Percentiles rank a stretch among this genome's conserved stretches.
These are phyloP conservation scores for Lordiphosa stackelbergi DNA, from an alignment of 1,140 invertebrate species.

Conservation along the genomic window DNA sequence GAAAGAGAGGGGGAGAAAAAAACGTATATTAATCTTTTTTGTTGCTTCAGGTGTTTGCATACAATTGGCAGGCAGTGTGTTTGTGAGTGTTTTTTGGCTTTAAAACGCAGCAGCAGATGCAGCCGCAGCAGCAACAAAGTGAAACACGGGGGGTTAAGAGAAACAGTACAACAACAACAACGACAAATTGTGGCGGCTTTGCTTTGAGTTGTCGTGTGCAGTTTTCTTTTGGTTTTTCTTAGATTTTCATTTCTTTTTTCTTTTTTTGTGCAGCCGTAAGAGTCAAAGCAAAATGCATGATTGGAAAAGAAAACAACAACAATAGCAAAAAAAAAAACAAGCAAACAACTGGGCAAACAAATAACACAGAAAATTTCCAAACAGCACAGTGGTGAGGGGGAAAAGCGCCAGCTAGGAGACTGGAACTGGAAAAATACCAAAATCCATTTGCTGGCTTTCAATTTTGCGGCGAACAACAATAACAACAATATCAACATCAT, in stretches of 20 bases:
- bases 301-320: constrained; percentile 46
- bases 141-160: constrained; percentile 19
- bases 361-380: constrained; percentile 23
- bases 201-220: constrained; percentile 39
- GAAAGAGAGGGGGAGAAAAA: constrained; percentile 14
- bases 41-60: constrained; percentile 42
- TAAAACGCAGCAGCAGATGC: constrained; percentile 44
- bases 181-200: constrained; percentile 55
- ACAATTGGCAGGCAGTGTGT: constrained; percentile 66
- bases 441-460: constrained; percentile 10
- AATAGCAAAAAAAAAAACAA: constrained; percentile 12
- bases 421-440: constrained; percentile 24
- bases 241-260: constrained; percentile 15
- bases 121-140: constrained; percentile 37
- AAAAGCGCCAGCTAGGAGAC: background rate
- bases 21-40: constrained; percentile 38
- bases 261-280: constrained; percentile 45
- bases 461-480: constrained; percentile 7
- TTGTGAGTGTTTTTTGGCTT: constrained; percentile 33
- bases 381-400: constrained; percentile 5
- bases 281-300: constrained; percentile 69
- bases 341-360: constrained; percentile 22
- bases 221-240: constrained; percentile 15
- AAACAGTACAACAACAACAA: constrained; percentile 24
- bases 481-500: constrained; percentile 31